These are phyloP conservation scores for Scytalopus superciliaris DNA, from an alignment of 2,113 vertebrate genomes.

Conservation along the genomic window DNA sequence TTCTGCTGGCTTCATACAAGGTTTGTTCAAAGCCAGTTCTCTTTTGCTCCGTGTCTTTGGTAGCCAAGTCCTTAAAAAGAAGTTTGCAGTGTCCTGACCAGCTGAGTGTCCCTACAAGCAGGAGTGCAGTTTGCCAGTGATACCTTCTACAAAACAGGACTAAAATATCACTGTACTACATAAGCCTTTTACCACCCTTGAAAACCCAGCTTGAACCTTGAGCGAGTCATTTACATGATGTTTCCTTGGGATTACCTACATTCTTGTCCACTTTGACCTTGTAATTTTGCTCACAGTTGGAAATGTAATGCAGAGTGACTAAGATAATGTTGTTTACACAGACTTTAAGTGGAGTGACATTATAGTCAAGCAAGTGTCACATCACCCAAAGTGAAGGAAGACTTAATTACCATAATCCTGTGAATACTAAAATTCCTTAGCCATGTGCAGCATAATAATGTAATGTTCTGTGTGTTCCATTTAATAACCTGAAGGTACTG, in stretches of 20 bases:
- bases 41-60: background rate
- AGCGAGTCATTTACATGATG: constrained; percentile 72
- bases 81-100: background rate
- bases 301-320: constrained; percentile 80
- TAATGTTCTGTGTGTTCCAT: constrained; percentile 64
- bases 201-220: constrained; percentile 65
- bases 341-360: constrained; percentile 88
- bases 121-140: background rate
- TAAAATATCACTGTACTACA: constrained; percentile 36
- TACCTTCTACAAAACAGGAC: background rate
- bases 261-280: constrained; percentile 82
- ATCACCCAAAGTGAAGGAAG: constrained; percentile 82
- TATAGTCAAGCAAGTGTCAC: constrained; percentile 85
- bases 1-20: background rate
- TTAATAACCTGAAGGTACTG: constrained; percentile 66
- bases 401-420: constrained; percentile 85
- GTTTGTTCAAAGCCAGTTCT: background rate
- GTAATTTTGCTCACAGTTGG: constrained; percentile 81
- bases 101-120: background rate
- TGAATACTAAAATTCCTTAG: constrained; percentile 82
- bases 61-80: background rate
- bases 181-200: constrained; percentile 62
- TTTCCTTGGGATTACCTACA: constrained; percentile 77
- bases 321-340: constrained; percentile 88
- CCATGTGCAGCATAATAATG: constrained; percentile 82